A percentile compares a stretch with the other conserved stretches of the same genome.
Conservation (phyloP, 2,113 vertebrate genomes). For the Lophius piscatorius region DNA sequence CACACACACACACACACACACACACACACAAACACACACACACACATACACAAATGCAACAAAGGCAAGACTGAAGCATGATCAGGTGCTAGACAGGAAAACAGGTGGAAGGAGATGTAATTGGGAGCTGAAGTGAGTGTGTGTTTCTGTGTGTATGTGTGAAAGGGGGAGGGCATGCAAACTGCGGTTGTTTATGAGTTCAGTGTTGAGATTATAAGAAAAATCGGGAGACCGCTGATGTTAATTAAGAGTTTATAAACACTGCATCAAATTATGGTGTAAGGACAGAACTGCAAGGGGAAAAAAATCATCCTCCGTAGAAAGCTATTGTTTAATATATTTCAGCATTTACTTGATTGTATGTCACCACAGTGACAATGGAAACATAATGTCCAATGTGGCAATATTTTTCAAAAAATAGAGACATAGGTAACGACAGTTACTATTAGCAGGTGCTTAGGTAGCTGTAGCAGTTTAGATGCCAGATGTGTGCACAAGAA, state of each 20-base stretch:
- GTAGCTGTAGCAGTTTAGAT: not conserved
- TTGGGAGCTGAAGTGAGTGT: constrained; percentile 11
- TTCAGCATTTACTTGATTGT: too few species aligned
- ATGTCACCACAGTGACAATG: too few species aligned
- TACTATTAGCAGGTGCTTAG: not conserved
- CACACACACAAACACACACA: not conserved
- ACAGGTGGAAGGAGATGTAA: constrained; percentile 29
- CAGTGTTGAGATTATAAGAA: constrained; percentile 8
- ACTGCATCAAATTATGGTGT: not conserved
- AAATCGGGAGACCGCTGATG: constrained; percentile 8
- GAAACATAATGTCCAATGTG: too few species aligned
- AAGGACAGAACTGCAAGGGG: not conserved
- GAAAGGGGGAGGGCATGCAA: constrained; percentile 18
- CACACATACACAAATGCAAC: not conserved
- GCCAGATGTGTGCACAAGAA: not conserved
- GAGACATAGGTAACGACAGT: not conserved
- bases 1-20: not conserved
- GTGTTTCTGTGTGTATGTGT: not conserved
- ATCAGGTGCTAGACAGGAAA: constrained; percentile 23
- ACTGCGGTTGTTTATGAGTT: constrained; percentile 37
- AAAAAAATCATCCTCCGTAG: too few species aligned
- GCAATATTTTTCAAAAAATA: not conserved
- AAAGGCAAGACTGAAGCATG: constrained; percentile 9
- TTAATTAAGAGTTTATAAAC: not conserved
- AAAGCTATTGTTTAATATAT: too few species aligned